Evolutionary conservation across 2,888 invertebrate species (phyloP).

Genomic region (Scaptomyza cyrtandrae): DNA sequence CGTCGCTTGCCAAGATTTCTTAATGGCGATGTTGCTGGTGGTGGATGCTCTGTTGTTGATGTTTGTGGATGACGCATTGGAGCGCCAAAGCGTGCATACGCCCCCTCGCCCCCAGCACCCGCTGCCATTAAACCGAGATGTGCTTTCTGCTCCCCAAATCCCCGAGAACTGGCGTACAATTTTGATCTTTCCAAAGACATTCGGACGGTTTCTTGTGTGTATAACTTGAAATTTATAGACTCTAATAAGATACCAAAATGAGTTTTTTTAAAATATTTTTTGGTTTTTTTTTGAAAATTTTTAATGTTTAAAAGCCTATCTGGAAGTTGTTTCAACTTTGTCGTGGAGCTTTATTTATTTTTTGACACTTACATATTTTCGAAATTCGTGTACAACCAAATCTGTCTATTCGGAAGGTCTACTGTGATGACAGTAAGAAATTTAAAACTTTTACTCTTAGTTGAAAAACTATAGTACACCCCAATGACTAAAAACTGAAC

Average conservation of each 20-base stretch:
- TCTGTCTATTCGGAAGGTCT: not conserved
- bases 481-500: too few relatives aligned
- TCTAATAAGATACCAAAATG: slow-evolving; percentile 19
- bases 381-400: slow-evolving; percentile 11
- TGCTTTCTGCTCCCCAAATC: not conserved
- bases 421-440: slow-evolving; percentile 2
- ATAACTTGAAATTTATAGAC: slow-evolving; percentile 18
- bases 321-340: slow-evolving; percentile 6
- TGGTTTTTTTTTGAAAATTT: not conserved
- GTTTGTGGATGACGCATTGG: slow-evolving; percentile 1
- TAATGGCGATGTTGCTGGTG: not conserved
- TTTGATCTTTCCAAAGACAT: slow-evolving; percentile 58
- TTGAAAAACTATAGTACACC: too few relatives aligned
- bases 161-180: slow-evolving; percentile 36
- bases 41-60: not conserved
- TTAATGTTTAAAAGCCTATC: slow-evolving; percentile 15
- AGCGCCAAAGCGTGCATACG: not conserved
- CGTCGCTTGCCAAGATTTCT: not conserved
- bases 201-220: not conserved
- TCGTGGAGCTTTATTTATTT: not conserved
- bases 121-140: slow-evolving; percentile 7
- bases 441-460: too few relatives aligned
- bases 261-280: slow-evolving; percentile 3
- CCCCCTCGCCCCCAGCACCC: slow-evolving; percentile 40
- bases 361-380: slow-evolving; percentile 18